Conservation (phyloP, 1,140 invertebrate species). For the Microplitis demolitor region DNA sequence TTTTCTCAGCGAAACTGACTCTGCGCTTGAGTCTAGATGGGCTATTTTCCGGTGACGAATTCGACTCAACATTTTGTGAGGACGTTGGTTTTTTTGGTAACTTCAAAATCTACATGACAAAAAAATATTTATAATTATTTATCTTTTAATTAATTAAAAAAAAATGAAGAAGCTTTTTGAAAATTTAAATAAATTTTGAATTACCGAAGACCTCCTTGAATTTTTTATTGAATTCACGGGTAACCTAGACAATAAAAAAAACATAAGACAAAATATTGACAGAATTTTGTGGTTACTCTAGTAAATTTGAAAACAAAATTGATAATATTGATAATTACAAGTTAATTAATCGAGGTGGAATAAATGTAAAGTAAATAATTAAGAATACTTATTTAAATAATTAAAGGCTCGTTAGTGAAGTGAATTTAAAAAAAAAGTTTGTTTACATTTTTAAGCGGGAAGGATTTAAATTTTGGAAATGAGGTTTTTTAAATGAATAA, state of each 20-base stretch:
- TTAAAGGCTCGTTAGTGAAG: too few relatives aligned
- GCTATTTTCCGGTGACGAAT: conserved; percentile 34
- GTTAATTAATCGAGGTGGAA: too few relatives aligned
- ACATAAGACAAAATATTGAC: too few relatives aligned
- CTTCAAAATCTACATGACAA: conserved; percentile 40
- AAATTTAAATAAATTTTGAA: not conserved
- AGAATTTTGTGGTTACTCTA: too few relatives aligned
- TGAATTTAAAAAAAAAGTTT: too few relatives aligned
- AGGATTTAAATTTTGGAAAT: too few relatives aligned
- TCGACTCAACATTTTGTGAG: conserved; percentile 34
- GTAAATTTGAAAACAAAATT: too few relatives aligned
- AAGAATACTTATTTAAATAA: too few relatives aligned
- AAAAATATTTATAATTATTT: not conserved
- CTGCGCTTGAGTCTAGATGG: conserved; percentile 40
- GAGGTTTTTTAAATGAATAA: too few relatives aligned
- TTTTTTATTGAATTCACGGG: not conserved
- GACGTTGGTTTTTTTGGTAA: conserved; percentile 33
- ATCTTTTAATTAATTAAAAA: not conserved
- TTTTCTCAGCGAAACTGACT: conserved; percentile 49
- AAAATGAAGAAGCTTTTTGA: not conserved
- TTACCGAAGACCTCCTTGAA: conserved; percentile 5
- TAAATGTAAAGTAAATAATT: too few relatives aligned
- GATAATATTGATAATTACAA: too few relatives aligned
- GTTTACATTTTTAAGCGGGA: too few relatives aligned
- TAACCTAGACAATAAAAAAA: not conserved